phyloP scores from a whole-genome alignment of 2,888 invertebrate species.

The Patella depressa region DNA sequence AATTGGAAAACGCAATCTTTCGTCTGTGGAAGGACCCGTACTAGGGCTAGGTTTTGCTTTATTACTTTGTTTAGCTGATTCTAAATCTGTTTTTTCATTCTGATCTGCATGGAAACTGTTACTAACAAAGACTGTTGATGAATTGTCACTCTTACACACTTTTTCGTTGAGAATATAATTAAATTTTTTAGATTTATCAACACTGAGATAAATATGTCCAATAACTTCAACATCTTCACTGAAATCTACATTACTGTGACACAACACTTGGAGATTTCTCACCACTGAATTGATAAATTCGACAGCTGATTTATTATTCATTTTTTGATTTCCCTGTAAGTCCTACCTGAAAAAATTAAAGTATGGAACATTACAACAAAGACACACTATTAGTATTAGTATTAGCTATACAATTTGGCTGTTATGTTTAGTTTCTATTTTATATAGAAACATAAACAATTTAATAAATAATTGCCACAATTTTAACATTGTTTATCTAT shows the following conservation, averaged over 20 bases:
- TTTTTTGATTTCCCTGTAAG: background rate
- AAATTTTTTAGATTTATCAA: background rate
- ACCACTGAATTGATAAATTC: conserved; percentile 2
- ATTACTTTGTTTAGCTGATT: background rate
- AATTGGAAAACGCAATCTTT: background rate
- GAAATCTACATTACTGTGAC: conserved; percentile 8
- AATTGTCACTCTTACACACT: conserved; percentile 6
- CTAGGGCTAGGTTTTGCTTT: background rate
- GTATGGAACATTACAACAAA: too few species aligned
- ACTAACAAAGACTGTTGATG: background rate
- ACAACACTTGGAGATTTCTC: background rate
- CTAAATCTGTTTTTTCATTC: background rate
- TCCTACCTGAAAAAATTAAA: too few species aligned
- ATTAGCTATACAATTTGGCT: too few species aligned
- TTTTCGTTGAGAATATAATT: conserved; percentile 5
- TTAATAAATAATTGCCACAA: too few species aligned
- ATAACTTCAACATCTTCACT: conserved; percentile 7
- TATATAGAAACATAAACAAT: too few species aligned
- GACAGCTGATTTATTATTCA: conserved; percentile 1
- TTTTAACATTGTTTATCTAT: too few species aligned
- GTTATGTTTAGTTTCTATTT: too few species aligned
- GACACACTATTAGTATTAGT: too few species aligned
- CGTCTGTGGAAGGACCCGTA: background rate
- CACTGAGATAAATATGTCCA: conserved; percentile 12
- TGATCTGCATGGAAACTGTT: conserved; percentile 5